These are phyloP conservation scores for Zelostemma sp. DNA, from an alignment of 1,140 invertebrate genomes.

Conservation along the genomic window DNA sequence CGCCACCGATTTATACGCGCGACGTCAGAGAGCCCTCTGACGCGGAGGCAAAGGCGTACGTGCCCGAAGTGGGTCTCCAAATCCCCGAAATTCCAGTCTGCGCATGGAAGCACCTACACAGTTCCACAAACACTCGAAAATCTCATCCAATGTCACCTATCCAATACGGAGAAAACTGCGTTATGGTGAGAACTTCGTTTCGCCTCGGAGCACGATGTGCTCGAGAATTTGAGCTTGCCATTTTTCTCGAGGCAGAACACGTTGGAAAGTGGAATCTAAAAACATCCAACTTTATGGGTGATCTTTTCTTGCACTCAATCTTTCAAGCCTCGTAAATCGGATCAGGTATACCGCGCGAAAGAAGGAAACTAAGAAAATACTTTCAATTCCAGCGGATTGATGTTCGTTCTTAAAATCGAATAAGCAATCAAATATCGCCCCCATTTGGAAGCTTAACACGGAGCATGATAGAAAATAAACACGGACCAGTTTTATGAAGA, in stretches of 20 bases:
- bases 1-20: slow-evolving; percentile 55
- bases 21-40: slow-evolving; percentile 29
- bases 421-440: slow-evolving; percentile 11
- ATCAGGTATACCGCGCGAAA: slow-evolving; percentile 35
- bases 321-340: slow-evolving; percentile 43
- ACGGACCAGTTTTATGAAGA: too few species aligned
- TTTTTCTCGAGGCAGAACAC: slow-evolving; percentile 42
- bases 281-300: slow-evolving; percentile 44
- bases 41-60: slow-evolving; percentile 39
- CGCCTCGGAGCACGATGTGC: slow-evolving; percentile 39
- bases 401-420: slow-evolving; percentile 15
- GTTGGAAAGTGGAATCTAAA: slow-evolving; percentile 40
- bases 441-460: too few species aligned
- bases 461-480: too few species aligned
- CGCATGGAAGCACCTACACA: slow-evolving; percentile 14
- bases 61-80: slow-evolving; percentile 34
- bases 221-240: slow-evolving; percentile 43
- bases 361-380: slow-evolving; percentile 19
- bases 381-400: slow-evolving; percentile 18
- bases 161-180: slow-evolving; percentile 44
- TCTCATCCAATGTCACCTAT: slow-evolving; percentile 41
- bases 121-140: slow-evolving; percentile 34
- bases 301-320: slow-evolving; percentile 44
- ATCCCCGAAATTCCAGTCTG: slow-evolving; percentile 37
- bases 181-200: slow-evolving; percentile 43